Evolutionary conservation across 2,797 vertebrate genomes (phyloP).

Genomic region (Clarias platycephalus): DNA sequence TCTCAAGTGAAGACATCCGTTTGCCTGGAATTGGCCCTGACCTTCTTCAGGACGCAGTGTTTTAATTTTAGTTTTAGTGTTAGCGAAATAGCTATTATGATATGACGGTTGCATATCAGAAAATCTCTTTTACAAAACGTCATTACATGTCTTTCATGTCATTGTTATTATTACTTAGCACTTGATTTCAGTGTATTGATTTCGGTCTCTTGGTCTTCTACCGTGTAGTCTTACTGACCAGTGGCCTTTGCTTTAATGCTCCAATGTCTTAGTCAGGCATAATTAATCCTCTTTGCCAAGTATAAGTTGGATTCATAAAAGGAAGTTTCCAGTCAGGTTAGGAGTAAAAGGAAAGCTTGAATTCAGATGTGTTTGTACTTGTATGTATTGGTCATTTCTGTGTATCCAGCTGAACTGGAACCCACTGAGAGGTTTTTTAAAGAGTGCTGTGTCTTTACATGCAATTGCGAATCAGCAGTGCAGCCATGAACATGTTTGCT

Average conservation of each 20-base stretch:
- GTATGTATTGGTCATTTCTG: slow-evolving; percentile 22
- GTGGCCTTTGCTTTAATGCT: background rate
- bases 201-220: slow-evolving; percentile 59
- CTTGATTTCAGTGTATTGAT: slow-evolving; percentile 4
- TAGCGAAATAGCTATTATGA: background rate
- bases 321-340: slow-evolving; percentile 8
- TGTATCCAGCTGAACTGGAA: slow-evolving; percentile 30
- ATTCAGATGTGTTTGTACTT: slow-evolving; percentile 23
- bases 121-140: too few species aligned
- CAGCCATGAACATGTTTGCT: slow-evolving; percentile 63
- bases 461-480: slow-evolving; percentile 15
- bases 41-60: background rate
- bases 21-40: background rate
- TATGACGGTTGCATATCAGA: background rate
- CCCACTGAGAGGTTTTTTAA: slow-evolving; percentile 25
- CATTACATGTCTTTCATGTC: background rate
- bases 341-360: slow-evolving; percentile 1
- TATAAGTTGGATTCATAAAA: slow-evolving; percentile 8
- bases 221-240: slow-evolving; percentile 58
- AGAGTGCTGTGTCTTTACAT: slow-evolving; percentile 24
- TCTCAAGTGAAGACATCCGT: background rate
- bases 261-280: slow-evolving; percentile 4
- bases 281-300: slow-evolving; percentile 13
- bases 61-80: too few species aligned
- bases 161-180: background rate